Conservation (phyloP, 2,888 invertebrate genomes). For the Tetramorium bicarinatum region DNA sequence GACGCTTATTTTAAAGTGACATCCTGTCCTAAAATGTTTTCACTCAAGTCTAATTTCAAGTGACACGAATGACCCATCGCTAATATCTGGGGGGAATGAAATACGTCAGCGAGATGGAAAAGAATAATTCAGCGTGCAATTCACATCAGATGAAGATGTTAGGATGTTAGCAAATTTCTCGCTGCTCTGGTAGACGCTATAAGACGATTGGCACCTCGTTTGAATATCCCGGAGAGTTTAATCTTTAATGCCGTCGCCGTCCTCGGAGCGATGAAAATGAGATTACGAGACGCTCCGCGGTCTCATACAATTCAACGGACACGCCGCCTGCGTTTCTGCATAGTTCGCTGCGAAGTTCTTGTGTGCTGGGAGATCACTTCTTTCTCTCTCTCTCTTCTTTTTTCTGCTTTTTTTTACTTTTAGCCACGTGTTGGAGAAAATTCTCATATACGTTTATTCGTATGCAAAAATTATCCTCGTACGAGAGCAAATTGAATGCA, state of each 20-base stretch:
- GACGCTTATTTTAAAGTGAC: background rate
- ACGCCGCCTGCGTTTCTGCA: slow-evolving; percentile 1
- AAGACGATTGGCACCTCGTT: slow-evolving; percentile 57
- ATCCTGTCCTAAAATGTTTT: background rate
- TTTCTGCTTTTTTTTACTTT: background rate
- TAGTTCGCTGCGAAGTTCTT: slow-evolving; percentile 16
- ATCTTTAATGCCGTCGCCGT: slow-evolving; percentile 52
- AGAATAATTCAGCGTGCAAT: slow-evolving; percentile 50
- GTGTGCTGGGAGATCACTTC: slow-evolving; percentile 10
- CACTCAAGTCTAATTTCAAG: slow-evolving; percentile 29
- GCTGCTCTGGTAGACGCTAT: slow-evolving; percentile 22
- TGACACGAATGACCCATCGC: background rate
- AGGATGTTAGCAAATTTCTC: slow-evolving; percentile 34
- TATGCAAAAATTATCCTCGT: slow-evolving; percentile 9
- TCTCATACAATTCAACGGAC: slow-evolving; percentile 30
- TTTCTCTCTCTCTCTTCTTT: background rate
- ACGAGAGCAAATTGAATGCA: background rate
- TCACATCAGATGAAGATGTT: slow-evolving; percentile 6
- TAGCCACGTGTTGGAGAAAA: background rate
- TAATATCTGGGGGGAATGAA: background rate
- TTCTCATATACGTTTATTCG: slow-evolving; percentile 8
- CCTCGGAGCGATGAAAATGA: slow-evolving; percentile 53
- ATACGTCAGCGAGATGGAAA: slow-evolving; percentile 22
- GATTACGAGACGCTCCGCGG: slow-evolving; percentile 58
- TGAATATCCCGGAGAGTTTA: slow-evolving; percentile 61